Conservation (phyloP, 2,888 invertebrate species). For the Sinelater perroti region DNA sequence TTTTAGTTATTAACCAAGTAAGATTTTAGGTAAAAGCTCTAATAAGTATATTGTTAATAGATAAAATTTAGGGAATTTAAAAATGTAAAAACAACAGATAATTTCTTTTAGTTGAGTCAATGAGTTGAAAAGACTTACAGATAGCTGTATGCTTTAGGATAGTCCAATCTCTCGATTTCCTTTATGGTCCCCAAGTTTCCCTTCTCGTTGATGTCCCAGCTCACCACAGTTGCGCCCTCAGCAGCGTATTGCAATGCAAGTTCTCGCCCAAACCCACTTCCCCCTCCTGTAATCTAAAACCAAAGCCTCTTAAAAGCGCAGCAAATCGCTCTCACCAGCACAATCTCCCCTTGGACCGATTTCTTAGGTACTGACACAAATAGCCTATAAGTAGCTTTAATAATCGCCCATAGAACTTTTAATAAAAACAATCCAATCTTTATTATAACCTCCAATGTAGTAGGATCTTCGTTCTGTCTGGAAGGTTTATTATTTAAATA, state of each 20-base stretch:
- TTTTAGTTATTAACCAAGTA: too few relatives aligned
- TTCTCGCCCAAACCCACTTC: neutral
- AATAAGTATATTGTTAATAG: too few relatives aligned
- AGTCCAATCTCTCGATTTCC: neutral
- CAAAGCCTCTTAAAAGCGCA: neutral
- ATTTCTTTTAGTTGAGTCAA: too few relatives aligned
- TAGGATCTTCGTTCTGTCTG: too few relatives aligned
- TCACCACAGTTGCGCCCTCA: neutral
- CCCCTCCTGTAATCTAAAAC: neutral
- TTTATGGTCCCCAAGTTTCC: neutral
- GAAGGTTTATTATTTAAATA: too few relatives aligned
- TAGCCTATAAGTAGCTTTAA: neutral
- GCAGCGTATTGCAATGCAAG: slow-evolving; percentile 2
- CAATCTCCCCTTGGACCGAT: neutral
- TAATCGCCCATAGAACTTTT: neutral
- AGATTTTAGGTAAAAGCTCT: too few relatives aligned
- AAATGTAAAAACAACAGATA: too few relatives aligned
- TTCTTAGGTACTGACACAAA: neutral
- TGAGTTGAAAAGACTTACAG: too few relatives aligned
- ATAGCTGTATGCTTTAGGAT: neutral
- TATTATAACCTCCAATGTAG: too few relatives aligned
- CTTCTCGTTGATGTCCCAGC: neutral
- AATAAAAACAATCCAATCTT: neutral
- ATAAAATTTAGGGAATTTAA: too few relatives aligned
- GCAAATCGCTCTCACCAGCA: neutral